Conservation (phyloP, 2,113 vertebrate species). For the Larimichthys crocea region DNA sequence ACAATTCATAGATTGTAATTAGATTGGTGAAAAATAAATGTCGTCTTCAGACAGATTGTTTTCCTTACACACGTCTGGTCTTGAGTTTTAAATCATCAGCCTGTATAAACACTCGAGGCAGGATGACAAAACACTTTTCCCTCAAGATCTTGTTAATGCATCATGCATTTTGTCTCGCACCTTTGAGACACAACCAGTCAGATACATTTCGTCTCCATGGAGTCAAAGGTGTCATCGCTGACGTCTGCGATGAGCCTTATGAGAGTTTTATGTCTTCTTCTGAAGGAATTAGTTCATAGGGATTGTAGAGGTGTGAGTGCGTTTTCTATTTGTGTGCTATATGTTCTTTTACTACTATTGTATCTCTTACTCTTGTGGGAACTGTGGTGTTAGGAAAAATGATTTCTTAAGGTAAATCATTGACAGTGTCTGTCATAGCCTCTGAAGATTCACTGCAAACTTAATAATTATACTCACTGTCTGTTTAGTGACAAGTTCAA, state of each 20-base stretch:
- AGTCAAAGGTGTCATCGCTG: slow-evolving; percentile 6
- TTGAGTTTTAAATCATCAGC: background rate
- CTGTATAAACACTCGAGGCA: background rate
- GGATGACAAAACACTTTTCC: background rate
- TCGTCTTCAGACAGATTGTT: background rate
- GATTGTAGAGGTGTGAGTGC: background rate
- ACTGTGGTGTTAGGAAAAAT: background rate
- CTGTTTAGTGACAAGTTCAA: background rate
- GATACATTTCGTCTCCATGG: slow-evolving; percentile 11
- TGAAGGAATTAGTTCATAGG: background rate
- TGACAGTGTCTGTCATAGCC: background rate
- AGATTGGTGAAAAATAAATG: slow-evolving; percentile 8
- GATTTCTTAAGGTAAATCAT: background rate
- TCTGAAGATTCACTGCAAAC: background rate
- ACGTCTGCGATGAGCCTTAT: background rate
- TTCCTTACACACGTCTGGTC: background rate
- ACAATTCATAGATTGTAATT: slow-evolving; percentile 15
- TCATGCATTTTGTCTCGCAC: background rate
- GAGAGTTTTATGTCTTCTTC: background rate
- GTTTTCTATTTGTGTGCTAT: background rate
- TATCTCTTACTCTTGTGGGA: background rate
- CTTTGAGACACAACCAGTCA: slow-evolving; percentile 8
- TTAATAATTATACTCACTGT: background rate
- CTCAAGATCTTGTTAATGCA: slow-evolving; percentile 8
- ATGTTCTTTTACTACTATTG: background rate